These are phyloP conservation scores for Lasioglossum baleicum DNA, from an alignment of 1,140 invertebrate genomes.

Conservation along the genomic window DNA sequence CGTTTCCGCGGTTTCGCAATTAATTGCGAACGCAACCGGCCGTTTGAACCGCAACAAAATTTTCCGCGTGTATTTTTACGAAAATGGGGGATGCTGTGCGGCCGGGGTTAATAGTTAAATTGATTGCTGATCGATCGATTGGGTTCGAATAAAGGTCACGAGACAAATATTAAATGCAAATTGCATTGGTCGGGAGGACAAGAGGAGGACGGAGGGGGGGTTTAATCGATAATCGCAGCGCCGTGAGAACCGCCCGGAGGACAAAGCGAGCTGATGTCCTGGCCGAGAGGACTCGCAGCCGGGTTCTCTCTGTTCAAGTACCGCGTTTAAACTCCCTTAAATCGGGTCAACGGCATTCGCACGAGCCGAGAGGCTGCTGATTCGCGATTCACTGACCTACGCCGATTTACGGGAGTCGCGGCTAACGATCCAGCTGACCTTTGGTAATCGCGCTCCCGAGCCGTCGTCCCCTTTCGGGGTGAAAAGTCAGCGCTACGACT, in stretches of 20 bases:
- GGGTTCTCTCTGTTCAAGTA: slow-evolving; percentile 11
- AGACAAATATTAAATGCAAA: slow-evolving; percentile 18
- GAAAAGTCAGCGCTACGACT: slow-evolving; percentile 32
- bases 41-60: too few species aligned
- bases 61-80: too few species aligned
- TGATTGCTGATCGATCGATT: too few species aligned
- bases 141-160: neutral
- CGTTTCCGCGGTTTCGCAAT: too few species aligned
- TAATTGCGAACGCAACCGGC: too few species aligned
- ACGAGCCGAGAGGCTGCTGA: slow-evolving; percentile 26
- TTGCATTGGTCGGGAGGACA: neutral
- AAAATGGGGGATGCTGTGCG: too few species aligned
- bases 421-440: slow-evolving; percentile 49
- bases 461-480: slow-evolving; percentile 31
- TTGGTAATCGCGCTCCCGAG: slow-evolving; percentile 39
- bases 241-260: slow-evolving; percentile 49
- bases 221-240: slow-evolving; percentile 35
- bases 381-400: slow-evolving; percentile 56
- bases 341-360: slow-evolving; percentile 57
- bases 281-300: slow-evolving; percentile 8
- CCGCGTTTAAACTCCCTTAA: slow-evolving; percentile 34
- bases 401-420: slow-evolving; percentile 47
- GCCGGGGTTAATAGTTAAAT: too few species aligned
- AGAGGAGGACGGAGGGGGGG: neutral
- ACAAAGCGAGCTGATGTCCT: neutral